Base-by-base conservation (phyloP, 2,888 invertebrate genomes). In the Drosophila borealis region DNA sequence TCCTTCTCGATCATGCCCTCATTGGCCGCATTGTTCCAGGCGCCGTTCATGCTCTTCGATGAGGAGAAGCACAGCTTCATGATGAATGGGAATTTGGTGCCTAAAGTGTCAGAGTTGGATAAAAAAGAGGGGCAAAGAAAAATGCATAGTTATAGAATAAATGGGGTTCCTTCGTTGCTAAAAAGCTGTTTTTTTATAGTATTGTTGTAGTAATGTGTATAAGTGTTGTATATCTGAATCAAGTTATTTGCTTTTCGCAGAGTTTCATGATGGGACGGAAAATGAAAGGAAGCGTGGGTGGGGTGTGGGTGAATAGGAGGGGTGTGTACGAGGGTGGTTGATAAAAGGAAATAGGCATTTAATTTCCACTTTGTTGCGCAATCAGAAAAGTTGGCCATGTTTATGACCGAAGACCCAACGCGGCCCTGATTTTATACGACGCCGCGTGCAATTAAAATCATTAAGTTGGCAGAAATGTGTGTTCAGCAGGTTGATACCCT, bases 21-120 rank as follows among this genome's bases (percentile, higher is more conserved):
- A 66, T 89, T 91, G 71, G 92, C 84, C 48, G 93, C 92, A 88
- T 92, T 92, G 73, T 92, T 92, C 92, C 94, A 95, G 94, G 92
- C 94, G 93, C 92, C 95, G 93, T 93, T 93, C 92, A 93, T 92
- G 90, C 92, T 93, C 89, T 93, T 93, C 71, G 96, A 95, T 69
- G 98, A 97, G 19, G 98, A 98, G 94, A 99, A 99, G 92, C 99
- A 99, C 86, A 99, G 94, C 93, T 99, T 99, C 96, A 99, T 97
- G 90, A 98, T 97, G 94, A 98, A 99, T 82, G 99, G 99, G 93
- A 98, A 98, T 94, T 98, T 98, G 81, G 98, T 98, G 93, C 96
- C 98, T 98, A 50, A 46, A 48, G 49, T 48, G 37, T 21, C 51
- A 42, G 21, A 17, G 25, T 11, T 49, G 34, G 25, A 39, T 33